These are phyloP conservation scores for Ectropis crepuscularia DNA, from an alignment of 2,888 invertebrate species.

Conservation along the genomic window DNA sequence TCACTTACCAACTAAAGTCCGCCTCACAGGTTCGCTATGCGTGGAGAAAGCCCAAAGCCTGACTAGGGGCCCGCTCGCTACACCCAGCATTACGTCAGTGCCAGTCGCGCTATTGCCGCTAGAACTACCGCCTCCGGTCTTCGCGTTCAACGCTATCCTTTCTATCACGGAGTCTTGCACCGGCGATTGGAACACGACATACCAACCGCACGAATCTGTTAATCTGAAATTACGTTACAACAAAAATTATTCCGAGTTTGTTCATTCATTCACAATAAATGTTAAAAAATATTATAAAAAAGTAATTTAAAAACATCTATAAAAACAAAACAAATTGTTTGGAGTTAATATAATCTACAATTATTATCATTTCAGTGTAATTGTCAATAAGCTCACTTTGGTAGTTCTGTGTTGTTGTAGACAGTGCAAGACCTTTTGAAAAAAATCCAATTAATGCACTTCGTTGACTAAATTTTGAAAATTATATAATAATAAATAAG, in stretches of 20 bases:
- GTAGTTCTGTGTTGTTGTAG: conserved; percentile 36
- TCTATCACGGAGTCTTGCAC: conserved; percentile 95
- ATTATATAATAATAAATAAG: neutral
- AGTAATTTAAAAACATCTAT: neutral
- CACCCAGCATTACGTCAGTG: conserved; percentile 79
- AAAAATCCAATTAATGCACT: conserved; percentile 34
- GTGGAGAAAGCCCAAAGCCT: conserved; percentile 80
- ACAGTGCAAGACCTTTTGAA: conserved; percentile 35
- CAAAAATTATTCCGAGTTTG: too few relatives aligned
- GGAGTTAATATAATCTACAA: neutral
- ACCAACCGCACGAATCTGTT: conserved; percentile 99
- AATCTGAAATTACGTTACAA: conserved; percentile 81
- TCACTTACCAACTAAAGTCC: conserved; percentile 75
- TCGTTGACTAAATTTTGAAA: neutral
- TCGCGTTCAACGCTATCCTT: conserved; percentile 94
- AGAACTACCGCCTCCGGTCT: conserved; percentile 71
- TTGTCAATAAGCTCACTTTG: conserved; percentile 31
- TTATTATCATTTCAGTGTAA: conserved; percentile 2
- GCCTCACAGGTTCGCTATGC: conserved; percentile 77
- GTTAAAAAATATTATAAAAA: neutral
- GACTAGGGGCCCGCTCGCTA: conserved; percentile 77
- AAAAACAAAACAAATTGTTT: neutral
- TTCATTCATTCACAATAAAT: too few relatives aligned
- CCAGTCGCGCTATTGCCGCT: conserved; percentile 68
- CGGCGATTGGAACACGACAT: conserved; percentile 96